Percentiles rank a stretch among this genome's conserved stretches.
These are phyloP conservation scores for Cenopis cana DNA, from an alignment of 2,888 invertebrate species.

Conservation along the genomic window DNA sequence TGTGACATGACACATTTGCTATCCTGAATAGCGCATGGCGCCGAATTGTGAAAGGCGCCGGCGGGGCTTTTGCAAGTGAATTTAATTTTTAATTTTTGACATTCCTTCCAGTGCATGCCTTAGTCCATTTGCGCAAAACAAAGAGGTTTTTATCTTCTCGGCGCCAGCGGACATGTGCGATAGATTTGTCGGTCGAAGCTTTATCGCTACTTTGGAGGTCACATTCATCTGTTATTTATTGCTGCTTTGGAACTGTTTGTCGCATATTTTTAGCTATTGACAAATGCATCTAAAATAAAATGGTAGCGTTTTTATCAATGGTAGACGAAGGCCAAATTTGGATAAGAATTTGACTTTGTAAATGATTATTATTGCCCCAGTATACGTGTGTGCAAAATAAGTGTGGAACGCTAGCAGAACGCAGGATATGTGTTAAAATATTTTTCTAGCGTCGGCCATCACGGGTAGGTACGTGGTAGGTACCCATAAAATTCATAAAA, in stretches of 20 bases:
- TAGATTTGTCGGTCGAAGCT: conserved; percentile 53
- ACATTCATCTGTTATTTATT: conserved; percentile 45
- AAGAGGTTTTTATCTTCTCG: conserved; percentile 62
- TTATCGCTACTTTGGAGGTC: conserved; percentile 66
- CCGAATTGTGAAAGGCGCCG: conserved; percentile 56
- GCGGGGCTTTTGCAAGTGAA: conserved; percentile 53
- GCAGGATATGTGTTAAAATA: no score
- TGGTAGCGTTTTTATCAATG: conserved; percentile 10
- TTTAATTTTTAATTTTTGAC: conserved; percentile 49
- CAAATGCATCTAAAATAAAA: not conserved
- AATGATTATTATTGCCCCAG: no score
- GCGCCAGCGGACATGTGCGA: conserved; percentile 64
- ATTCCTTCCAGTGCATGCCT: conserved; percentile 48
- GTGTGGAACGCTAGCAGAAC: no score
- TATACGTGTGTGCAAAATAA: no score
- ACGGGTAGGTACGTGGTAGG: no score
- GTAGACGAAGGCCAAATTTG: not conserved
- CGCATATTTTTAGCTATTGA: conserved; percentile 14
- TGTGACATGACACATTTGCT: conserved; percentile 41
- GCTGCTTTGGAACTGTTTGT: conserved; percentile 26
- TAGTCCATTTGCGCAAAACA: conserved; percentile 58
- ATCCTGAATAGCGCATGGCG: conserved; percentile 60
- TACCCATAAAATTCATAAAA: conserved; percentile 38
- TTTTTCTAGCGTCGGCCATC: not conserved
- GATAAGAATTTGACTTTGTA: not conserved